Percentiles rank a stretch among this genome's conserved stretches.
Conservation (phyloP, 2,888 invertebrate genomes). For the Pomacea canaliculata region DNA sequence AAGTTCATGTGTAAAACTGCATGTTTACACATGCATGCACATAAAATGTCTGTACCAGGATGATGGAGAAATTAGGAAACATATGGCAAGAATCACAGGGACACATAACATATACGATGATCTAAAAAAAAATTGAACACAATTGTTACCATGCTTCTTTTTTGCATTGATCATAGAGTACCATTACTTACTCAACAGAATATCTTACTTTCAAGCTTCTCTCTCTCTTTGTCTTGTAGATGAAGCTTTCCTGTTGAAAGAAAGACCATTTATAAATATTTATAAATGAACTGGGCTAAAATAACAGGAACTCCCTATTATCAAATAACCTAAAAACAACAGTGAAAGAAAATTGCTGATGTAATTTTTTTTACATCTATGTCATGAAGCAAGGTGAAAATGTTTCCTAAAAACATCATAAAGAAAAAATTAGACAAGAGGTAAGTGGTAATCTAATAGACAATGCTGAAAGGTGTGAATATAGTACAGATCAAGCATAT, state of each 20-base stretch:
- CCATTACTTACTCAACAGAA: background rate
- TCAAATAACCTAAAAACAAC: background rate
- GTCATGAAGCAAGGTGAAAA: too few relatives aligned
- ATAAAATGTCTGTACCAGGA: background rate
- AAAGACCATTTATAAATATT: background rate
- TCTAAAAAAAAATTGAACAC: too few relatives aligned
- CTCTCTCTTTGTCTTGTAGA: background rate
- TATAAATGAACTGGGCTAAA: background rate
- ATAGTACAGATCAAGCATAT: background rate
- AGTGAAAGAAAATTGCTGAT: background rate
- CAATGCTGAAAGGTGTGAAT: background rate
- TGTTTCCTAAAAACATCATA: too few relatives aligned
- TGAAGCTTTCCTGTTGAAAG: background rate
- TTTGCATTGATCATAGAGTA: too few relatives aligned
- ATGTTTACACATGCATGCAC: background rate
- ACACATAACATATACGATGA: too few relatives aligned
- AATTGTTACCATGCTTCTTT: too few relatives aligned
- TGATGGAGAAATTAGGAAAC: background rate
- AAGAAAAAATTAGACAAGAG: background rate
- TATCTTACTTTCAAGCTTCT: slow-evolving; percentile 6
- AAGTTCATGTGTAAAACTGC: too few relatives aligned
- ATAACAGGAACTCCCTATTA: background rate
- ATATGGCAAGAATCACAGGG: background rate
- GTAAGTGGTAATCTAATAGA: background rate
- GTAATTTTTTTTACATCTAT: background rate